phyloP scores from a whole-genome alignment of 1,140 invertebrate species.

The Sminthurinus signatus region DNA sequence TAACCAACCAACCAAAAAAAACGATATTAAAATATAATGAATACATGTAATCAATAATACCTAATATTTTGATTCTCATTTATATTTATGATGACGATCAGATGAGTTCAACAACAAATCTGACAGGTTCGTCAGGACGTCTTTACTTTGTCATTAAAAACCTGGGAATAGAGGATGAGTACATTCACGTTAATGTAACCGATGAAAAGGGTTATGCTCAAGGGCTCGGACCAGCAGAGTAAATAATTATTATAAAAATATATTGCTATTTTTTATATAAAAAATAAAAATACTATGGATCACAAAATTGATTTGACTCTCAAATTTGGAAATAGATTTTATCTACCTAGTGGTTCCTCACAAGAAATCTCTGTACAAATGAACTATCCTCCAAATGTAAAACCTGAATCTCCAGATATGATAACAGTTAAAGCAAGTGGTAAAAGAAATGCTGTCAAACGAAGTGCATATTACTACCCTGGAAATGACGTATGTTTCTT shows the following conservation, averaged over 20 bases:
- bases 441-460: constrained; percentile 19
- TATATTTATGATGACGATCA: too few species aligned
- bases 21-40: too few species aligned
- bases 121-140: neutral
- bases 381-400: neutral
- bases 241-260: neutral
- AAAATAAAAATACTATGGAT: neutral
- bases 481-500: constrained; percentile 12
- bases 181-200: constrained; percentile 5
- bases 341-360: constrained; percentile 4
- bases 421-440: constrained; percentile 16
- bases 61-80: too few species aligned
- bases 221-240: neutral
- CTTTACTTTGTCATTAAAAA: constrained; percentile 16
- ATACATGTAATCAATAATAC: too few species aligned
- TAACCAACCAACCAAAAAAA: too few species aligned
- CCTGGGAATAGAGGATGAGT: constrained; percentile 14
- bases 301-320: neutral
- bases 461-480: constrained; percentile 15
- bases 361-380: constrained; percentile 11
- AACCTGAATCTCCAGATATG: neutral
- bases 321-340: constrained; percentile 3
- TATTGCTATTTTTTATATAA: neutral
- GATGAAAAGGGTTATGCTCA: constrained; percentile 9
- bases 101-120: constrained; percentile 7